Base-by-base conservation (phyloP, 2,797 vertebrate genomes). In the Sphaeramia orbicularis region DNA sequence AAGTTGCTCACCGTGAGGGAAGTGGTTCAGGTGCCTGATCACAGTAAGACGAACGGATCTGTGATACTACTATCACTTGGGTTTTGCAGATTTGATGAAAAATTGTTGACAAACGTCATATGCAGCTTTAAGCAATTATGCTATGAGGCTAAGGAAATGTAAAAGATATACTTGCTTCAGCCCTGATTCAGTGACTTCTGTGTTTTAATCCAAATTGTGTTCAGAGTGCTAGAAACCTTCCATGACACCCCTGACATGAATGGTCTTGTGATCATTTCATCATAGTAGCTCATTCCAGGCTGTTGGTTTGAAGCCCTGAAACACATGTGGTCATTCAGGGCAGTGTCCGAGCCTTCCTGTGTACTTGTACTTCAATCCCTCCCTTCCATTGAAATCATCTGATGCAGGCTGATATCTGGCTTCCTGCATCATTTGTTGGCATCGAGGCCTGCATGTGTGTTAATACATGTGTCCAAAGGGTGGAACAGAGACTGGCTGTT, bases 401-500 rank as follows among this genome's bases (percentile, higher is more conserved):
- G 65, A 71, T 64, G 74, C 56, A 63, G 67, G 45, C 69, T 56
- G 36, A 27, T 65, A 68, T 85, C 76, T 76, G 43, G 59, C 77
- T 85, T 85, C 85, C 82, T 86, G 80, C 71, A 81, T 84, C 74
- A 76, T 79, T 84, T 74, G 55, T 70, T 80, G 80, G 69, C 76
- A 85, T 65, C 55, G 36, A 75, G 47, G 54, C 62, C 53, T 30
- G 45, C 60, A 12, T 84, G 77, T 74, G 84, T 81, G 78, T 65
- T 71, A 64, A 69, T 78, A 72, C 68, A 61, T 60, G 78, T 77
- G 72, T 88, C 81, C 38, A 21, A 69, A 87, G 93, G 92, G 92
- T 90, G 93, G 91, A 94, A 94, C 92, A 94, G 90, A 92, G 90
- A 91, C 87, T 76, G 86, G 85, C 86, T 94, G 93, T 95, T 94